Percentiles rank a stretch among this genome's conserved stretches.
These are phyloP conservation scores for Cordilura impudica DNA, from an alignment of 2,888 invertebrate species.

Conservation along the genomic window DNA sequence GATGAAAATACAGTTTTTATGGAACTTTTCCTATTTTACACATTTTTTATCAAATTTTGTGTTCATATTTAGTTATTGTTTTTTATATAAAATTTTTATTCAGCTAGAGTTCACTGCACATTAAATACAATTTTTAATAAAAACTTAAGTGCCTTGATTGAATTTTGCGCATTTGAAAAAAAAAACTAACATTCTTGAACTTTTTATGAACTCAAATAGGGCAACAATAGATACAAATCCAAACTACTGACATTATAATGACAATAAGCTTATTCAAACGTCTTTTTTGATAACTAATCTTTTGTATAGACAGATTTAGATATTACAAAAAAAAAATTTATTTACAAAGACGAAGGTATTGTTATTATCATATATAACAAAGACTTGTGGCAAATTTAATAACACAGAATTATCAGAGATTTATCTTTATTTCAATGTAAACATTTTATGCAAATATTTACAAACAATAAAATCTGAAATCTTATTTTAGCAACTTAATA, in stretches of 20 bases:
- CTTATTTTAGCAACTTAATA: too few relatives aligned
- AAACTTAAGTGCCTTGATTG: not conserved
- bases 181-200: not conserved
- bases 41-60: too few relatives aligned
- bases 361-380: not conserved
- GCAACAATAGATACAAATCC: not conserved
- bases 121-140: too few relatives aligned
- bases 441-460: too few relatives aligned
- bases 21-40: too few relatives aligned
- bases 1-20: too few relatives aligned
- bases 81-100: too few relatives aligned
- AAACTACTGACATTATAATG: not conserved
- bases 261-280: not conserved
- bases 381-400: not conserved
- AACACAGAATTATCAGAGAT: not conserved
- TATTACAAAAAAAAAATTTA: not conserved
- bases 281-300: conserved; percentile 9
- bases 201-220: not conserved
- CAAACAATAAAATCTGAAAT: too few relatives aligned
- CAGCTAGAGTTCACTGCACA: too few relatives aligned
- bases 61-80: too few relatives aligned
- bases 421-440: too few relatives aligned
- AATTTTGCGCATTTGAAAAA: not conserved
- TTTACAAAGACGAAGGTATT: not conserved
- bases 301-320: conserved; percentile 16